Percentiles rank a stretch among this genome's conserved stretches.
phyloP scores from a whole-genome alignment of 2,113 vertebrate species.

The Vireo altiloquus region DNA sequence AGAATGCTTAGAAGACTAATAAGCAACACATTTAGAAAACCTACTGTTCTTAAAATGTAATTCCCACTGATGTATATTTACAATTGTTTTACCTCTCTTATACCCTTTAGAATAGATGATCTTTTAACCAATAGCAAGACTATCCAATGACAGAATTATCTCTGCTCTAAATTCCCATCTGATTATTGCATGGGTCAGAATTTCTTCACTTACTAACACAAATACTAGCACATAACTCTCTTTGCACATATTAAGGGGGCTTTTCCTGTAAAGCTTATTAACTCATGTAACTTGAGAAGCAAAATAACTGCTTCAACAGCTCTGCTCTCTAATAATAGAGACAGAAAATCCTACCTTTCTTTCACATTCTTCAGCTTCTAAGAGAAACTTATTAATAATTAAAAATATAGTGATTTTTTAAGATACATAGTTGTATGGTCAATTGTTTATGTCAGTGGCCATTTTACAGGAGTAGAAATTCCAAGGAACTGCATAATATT shows the following conservation, averaged over 20 bases:
- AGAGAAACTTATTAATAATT: background rate
- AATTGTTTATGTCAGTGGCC: background rate
- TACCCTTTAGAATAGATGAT: background rate
- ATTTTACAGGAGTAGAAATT: background rate
- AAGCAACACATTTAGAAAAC: background rate
- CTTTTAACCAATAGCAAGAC: background rate
- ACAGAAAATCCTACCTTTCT: background rate
- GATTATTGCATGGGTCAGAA: slow-evolving; percentile 4
- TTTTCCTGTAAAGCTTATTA: background rate
- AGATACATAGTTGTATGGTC: background rate
- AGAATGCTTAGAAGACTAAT: background rate
- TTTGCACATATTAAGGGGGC: background rate
- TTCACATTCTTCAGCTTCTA: background rate
- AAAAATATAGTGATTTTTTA: background rate
- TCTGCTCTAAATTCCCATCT: background rate
- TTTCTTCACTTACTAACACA: background rate
- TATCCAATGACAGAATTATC: background rate
- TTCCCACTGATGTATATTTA: background rate
- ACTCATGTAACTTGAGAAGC: background rate
- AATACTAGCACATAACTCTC: background rate
- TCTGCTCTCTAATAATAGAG: background rate
- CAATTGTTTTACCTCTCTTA: background rate
- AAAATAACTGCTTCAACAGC: background rate
- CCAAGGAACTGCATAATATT: background rate
- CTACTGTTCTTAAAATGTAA: background rate